These are phyloP conservation scores for Clitarchus hookeri DNA, from an alignment of 2,888 invertebrate species.

Conservation along the genomic window DNA sequence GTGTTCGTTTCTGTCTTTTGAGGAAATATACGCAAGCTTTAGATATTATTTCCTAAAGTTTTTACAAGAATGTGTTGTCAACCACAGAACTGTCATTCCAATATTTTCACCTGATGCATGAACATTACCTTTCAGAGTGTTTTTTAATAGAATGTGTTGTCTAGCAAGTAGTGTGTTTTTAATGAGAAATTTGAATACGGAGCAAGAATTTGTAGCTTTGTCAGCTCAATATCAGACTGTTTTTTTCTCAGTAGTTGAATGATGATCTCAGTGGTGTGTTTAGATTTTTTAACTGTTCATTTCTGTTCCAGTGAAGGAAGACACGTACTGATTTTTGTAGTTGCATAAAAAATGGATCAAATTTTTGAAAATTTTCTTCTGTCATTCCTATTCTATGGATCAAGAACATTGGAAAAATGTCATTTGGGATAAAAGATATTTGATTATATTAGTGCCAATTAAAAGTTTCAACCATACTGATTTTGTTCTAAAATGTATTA, in stretches of 20 bases:
- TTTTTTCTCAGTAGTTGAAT: conserved; percentile 2
- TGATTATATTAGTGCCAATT: background rate
- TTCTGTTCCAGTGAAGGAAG: background rate
- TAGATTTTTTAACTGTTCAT: conserved; percentile 4
- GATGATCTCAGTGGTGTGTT: conserved; percentile 8
- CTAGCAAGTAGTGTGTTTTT: conserved; percentile 4
- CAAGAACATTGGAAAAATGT: background rate
- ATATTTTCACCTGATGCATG: background rate
- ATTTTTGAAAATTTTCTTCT: background rate
- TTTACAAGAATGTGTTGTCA: background rate
- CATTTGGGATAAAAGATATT: background rate
- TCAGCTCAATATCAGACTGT: conserved; percentile 14
- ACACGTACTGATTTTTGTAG: background rate
- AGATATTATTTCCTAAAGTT: background rate
- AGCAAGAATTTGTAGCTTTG: background rate
- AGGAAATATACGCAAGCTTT: background rate
- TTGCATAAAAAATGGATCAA: conserved; percentile 4
- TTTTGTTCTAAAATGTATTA: background rate
- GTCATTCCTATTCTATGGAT: background rate
- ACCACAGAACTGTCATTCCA: background rate
- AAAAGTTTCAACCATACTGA: background rate
- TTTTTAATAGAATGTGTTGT: conserved; percentile 1
- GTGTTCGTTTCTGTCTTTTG: background rate
- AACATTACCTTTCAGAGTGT: background rate
- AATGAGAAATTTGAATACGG: background rate